Base-by-base conservation (phyloP, 2,113 vertebrate species). In the Bungarus multicinctus region DNA sequence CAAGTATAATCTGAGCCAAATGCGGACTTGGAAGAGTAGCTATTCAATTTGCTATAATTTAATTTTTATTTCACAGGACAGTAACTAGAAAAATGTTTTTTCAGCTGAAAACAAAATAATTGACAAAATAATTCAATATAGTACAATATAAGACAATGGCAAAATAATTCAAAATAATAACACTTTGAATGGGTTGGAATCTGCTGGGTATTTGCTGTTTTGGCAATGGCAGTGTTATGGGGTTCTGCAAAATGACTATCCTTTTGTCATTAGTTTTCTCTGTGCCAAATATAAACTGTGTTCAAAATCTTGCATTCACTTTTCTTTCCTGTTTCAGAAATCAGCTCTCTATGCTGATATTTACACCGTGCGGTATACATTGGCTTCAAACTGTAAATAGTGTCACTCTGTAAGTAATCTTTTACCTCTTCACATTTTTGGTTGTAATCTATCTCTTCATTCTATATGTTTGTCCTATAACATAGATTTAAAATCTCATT, bases 321-420 rank as follows among this genome's bases (percentile, higher is more conserved):
- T 93, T 93, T 30, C 90, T 52, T 86, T 1, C 2, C 64, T n/a
- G 18, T 90, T 95, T 91, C 87, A 8, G 57, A 43, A 14, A 34
- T 0, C 0, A 93, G 88, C 43, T 91, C 39, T 60, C 89, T 69
- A 16, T 50, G 45, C 10, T 90, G 60, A 39, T 94, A 74, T 89
- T 69, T 90, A 88, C 23, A 50, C 45, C 85, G 1, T 88, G 53
- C 87, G 64, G 16, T 89, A 45, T 74, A 43, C 89, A 94, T 94
- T 86, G 22, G 30, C n/a, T 34, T 93, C 57, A 93, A 34, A 5
- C 89, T 94, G 1, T 91, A 58, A 30, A 27, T 47, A 91, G 30
- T 60, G 7, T 89, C 9, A 95, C 47, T 57, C 3, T 11, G 43
- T 4, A 90, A 22, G 23, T 43, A 91, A 89, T 60, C 20, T 52